phyloP scores from a whole-genome alignment of 2,113 vertebrate genomes.

The Podarcis cretensis region DNA sequence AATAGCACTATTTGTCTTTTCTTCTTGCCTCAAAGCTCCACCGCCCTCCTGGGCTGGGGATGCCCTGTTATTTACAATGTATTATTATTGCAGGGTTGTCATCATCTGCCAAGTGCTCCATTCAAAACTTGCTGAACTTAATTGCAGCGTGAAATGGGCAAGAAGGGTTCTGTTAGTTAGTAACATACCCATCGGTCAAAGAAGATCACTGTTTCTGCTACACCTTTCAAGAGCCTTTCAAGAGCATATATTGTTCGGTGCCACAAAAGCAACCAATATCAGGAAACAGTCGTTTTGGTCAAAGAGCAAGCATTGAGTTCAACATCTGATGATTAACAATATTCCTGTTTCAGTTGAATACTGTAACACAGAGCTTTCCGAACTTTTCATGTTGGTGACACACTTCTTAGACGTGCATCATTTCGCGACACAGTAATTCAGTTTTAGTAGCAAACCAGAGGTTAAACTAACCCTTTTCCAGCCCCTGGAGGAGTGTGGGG shows the following conservation, averaged over 20 bases:
- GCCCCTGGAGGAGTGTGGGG: no score
- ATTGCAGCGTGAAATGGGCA: constrained; percentile 42
- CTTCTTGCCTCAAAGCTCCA: constrained; percentile 34
- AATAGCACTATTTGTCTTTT: constrained; percentile 55
- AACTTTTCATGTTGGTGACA: neutral
- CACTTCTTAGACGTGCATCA: neutral
- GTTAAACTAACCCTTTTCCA: no score
- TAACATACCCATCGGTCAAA: neutral
- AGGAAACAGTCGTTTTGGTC: neutral
- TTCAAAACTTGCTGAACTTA: constrained; percentile 48
- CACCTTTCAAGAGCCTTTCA: constrained; percentile 17
- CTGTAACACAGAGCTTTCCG: neutral
- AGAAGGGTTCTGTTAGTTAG: neutral
- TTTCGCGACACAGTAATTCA: no score
- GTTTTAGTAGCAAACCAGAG: no score
- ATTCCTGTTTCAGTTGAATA: neutral
- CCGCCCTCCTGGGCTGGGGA: constrained; percentile 31
- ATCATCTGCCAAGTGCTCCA: constrained; percentile 50
- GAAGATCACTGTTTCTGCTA: neutral
- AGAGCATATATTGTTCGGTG: neutral
- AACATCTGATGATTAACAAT: neutral
- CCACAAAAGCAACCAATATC: neutral
- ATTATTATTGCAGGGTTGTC: constrained; percentile 54
- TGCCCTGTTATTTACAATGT: constrained; percentile 52
- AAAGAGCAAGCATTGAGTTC: neutral